Conservation (phyloP, 2,113 vertebrate genomes). For the Dasypus novemcinctus region DNA sequence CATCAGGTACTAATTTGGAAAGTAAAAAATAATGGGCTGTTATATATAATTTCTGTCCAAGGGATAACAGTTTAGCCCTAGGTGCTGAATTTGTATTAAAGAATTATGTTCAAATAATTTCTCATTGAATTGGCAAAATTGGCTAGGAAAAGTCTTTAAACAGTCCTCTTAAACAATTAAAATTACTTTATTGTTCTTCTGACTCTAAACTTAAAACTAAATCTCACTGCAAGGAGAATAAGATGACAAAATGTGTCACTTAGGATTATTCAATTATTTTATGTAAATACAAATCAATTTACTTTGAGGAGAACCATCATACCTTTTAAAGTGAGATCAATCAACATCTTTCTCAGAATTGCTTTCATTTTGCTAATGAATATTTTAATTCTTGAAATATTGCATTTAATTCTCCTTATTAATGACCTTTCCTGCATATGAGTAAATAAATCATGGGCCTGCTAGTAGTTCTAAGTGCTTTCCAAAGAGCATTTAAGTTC, state of each 20-base stretch:
- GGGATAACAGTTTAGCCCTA: conserved; percentile 51
- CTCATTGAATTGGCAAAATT: conserved; percentile 66
- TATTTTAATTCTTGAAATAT: conserved; percentile 66
- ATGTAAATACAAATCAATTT: conserved; percentile 65
- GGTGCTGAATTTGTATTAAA: conserved; percentile 60
- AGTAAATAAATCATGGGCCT: conserved; percentile 35
- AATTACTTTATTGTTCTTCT: conserved; percentile 60
- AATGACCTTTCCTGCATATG: neutral
- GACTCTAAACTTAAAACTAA: conserved; percentile 41
- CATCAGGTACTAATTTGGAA: conserved; percentile 56
- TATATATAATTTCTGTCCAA: conserved; percentile 41
- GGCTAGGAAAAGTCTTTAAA: conserved; percentile 46
- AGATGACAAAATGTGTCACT: conserved; percentile 43
- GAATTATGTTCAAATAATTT: conserved; percentile 72
- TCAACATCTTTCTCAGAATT: conserved; percentile 50
- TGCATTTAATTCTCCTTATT: conserved; percentile 52
- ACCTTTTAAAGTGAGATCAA: conserved; percentile 39
- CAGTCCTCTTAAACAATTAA: conserved; percentile 34
- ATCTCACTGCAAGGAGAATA: conserved; percentile 48
- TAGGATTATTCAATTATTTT: conserved; percentile 57
- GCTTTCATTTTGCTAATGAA: conserved; percentile 43
- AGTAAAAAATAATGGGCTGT: conserved; percentile 33
- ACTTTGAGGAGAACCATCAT: conserved; percentile 40
- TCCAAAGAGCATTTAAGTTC: conserved; percentile 66
- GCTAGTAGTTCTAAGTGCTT: conserved; percentile 60